Evolutionary conservation across 2,888 invertebrate genomes (phyloP).

Genomic region (Mythimna vitellina): DNA sequence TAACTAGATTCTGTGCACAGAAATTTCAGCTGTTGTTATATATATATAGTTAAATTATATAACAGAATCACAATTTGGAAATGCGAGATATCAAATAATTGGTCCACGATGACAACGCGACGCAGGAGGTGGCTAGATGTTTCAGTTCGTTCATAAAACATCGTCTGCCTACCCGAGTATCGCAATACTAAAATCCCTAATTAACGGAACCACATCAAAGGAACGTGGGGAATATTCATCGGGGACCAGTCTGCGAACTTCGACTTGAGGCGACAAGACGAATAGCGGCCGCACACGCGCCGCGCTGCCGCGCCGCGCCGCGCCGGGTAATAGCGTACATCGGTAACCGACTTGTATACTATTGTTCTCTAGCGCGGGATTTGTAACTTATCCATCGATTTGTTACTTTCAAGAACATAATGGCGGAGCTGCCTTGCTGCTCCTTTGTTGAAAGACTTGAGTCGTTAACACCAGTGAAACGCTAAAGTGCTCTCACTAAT

Average conservation of each 20-base stretch:
- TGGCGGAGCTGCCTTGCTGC: background rate
- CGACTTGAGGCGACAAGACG: conserved; percentile 73
- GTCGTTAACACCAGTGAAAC: conserved; percentile 1
- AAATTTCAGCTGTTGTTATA: conserved; percentile 22
- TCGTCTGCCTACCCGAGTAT: conserved; percentile 63
- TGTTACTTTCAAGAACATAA: conserved; percentile 17
- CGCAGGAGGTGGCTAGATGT: conserved; percentile 36
- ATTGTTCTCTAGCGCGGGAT: conserved; percentile 39
- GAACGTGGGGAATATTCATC: conserved; percentile 66
- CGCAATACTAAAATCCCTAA: conserved; percentile 68
- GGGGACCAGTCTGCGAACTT: conserved; percentile 80
- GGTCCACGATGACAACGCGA: background rate
- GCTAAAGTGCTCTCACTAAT: background rate
- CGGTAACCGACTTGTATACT: conserved; percentile 53
- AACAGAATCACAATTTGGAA: conserved; percentile 24
- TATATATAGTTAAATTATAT: conserved; percentile 30
- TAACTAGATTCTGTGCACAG: conserved; percentile 24
- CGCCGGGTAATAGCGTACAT: conserved; percentile 64
- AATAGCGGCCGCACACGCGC: conserved; percentile 61
- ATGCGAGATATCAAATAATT: conserved; percentile 18
- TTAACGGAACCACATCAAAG: conserved; percentile 74
- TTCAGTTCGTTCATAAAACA: conserved; percentile 67
- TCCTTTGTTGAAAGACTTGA: conserved; percentile 13
- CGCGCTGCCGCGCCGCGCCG: conserved; percentile 21
- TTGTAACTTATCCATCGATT: conserved; percentile 38